These are phyloP conservation scores for Hemicentrotus pulcherrimus DNA, from an alignment of 35 echinoderm and acorn worm species.

Conservation along the genomic window DNA sequence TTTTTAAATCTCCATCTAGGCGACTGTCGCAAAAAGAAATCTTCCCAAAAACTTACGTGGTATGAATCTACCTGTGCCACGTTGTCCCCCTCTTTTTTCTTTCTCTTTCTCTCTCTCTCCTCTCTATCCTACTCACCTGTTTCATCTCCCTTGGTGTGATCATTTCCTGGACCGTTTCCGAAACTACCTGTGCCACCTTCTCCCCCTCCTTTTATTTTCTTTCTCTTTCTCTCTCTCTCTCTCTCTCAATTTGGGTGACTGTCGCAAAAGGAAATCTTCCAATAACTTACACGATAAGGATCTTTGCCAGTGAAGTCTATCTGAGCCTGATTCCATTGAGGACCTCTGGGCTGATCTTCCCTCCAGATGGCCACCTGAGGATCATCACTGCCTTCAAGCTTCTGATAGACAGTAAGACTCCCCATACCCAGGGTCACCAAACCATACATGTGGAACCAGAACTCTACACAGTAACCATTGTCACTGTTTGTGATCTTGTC, in stretches of 20 bases:
- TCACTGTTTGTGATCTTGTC: slow-evolving; percentile 60
- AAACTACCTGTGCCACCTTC: neutral
- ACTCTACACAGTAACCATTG: slow-evolving; percentile 66
- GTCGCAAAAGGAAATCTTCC: neutral
- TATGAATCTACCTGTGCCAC: neutral
- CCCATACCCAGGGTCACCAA: slow-evolving; percentile 50
- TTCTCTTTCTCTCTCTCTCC: neutral
- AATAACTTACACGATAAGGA: neutral
- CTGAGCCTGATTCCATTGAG: neutral
- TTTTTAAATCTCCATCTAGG: too few relatives aligned
- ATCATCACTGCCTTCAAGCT: neutral
- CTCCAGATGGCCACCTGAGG: neutral
- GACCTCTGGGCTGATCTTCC: neutral
- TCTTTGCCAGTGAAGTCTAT: neutral
- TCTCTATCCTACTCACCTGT: neutral
- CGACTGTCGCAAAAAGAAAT: too few relatives aligned
- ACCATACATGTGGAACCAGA: slow-evolving; percentile 88
- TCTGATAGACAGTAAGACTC: neutral
- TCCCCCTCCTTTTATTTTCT: too few relatives aligned
- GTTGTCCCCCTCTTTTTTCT: neutral
- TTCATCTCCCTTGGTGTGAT: neutral
- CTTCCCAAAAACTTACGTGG: neutral
- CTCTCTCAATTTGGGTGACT: too few relatives aligned
- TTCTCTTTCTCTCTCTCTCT: too few relatives aligned
- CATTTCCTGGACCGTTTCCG: neutral